Conservation (phyloP, 2,888 invertebrate genomes). For the Deilephila elpenor region DNA sequence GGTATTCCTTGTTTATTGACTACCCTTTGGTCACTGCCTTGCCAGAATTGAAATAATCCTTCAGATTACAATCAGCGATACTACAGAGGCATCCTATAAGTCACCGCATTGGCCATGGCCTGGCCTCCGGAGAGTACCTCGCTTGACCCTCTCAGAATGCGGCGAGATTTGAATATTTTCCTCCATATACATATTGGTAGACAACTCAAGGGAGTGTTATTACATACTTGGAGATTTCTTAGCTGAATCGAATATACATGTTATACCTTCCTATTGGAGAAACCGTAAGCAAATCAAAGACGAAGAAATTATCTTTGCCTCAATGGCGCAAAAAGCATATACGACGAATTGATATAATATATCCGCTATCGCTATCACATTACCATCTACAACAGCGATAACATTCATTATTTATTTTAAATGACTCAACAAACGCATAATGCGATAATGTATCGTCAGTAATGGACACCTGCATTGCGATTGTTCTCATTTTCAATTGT, state of each 20-base stretch:
- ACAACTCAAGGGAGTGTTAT: neutral
- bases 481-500: neutral
- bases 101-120: constrained; percentile 11
- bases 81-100: neutral
- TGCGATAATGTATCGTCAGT: neutral
- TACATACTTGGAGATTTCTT: neutral
- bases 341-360: neutral
- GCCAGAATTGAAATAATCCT: neutral
- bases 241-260: too few relatives aligned
- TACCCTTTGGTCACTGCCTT: neutral
- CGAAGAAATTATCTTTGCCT: too few relatives aligned
- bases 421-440: neutral
- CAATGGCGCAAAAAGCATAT: neutral
- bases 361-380: neutral
- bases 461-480: neutral
- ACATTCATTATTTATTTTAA: neutral
- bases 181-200: neutral
- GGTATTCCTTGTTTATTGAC: too few relatives aligned
- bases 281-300: too few relatives aligned
- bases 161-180: constrained; percentile 13
- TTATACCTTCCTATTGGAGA: too few relatives aligned
- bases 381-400: neutral
- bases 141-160: neutral
- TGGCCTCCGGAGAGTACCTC: constrained; percentile 4
- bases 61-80: neutral